phyloP scores from a whole-genome alignment of 2,888 invertebrate species.

The Eucriotettix oculatus region DNA sequence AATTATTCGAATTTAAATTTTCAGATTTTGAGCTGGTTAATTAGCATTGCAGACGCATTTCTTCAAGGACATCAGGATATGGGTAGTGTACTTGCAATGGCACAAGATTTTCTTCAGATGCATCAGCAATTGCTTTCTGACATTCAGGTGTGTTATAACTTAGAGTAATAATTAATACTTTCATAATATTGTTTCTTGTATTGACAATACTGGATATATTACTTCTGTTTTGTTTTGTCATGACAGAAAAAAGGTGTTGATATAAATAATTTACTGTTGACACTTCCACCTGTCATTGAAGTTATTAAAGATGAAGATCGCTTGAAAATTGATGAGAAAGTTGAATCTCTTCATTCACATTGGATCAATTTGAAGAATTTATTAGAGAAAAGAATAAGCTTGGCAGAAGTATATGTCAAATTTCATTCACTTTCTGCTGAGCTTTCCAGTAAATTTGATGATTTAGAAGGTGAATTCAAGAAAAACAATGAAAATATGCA shows the following conservation, averaged over 20 bases:
- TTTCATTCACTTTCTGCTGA: slow-evolving; percentile 54
- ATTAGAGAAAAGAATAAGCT: slow-evolving; percentile 41
- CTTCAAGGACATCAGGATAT: slow-evolving; percentile 55
- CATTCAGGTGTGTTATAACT: slow-evolving; percentile 36
- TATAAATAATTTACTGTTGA: slow-evolving; percentile 43
- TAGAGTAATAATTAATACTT: not conserved
- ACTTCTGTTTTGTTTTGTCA: slow-evolving; percentile 7
- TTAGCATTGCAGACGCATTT: slow-evolving; percentile 53
- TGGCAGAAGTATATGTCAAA: slow-evolving; percentile 48
- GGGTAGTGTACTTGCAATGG: slow-evolving; percentile 47
- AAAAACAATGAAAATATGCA: slow-evolving; percentile 31
- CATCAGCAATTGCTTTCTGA: slow-evolving; percentile 58
- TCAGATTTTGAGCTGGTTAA: slow-evolving; percentile 51
- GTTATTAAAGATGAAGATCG: slow-evolving; percentile 46
- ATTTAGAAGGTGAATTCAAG: slow-evolving; percentile 40
- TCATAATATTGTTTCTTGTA: not conserved
- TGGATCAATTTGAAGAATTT: slow-evolving; percentile 44
- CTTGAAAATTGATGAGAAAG: slow-evolving; percentile 42
- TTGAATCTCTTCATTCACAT: slow-evolving; percentile 40
- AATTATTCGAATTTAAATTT: slow-evolving; percentile 3
- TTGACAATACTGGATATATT: slow-evolving; percentile 3
- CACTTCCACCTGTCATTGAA: slow-evolving; percentile 43
- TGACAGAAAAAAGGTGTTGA: slow-evolving; percentile 47
- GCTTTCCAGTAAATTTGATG: slow-evolving; percentile 45
- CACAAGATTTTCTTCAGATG: slow-evolving; percentile 53